These are phyloP conservation scores for Nasalis larvatus DNA, from an alignment of 2,113 vertebrate species.

Conservation along the genomic window DNA sequence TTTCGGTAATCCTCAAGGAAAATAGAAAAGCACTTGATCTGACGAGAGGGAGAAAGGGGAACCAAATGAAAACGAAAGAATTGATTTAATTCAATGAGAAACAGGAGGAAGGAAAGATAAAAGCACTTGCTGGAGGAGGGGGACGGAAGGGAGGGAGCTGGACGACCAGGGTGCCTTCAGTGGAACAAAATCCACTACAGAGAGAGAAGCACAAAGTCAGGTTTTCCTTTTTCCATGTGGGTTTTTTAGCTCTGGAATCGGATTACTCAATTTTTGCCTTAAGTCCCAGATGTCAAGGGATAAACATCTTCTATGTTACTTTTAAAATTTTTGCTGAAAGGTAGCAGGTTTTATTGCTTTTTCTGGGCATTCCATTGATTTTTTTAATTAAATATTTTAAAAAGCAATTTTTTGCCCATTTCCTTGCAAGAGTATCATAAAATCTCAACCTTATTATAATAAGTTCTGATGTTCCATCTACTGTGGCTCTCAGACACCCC, in stretches of 20 bases:
- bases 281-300: neutral
- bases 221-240: neutral
- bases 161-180: neutral
- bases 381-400: neutral
- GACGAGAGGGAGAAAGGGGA: constrained; percentile 43
- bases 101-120: neutral
- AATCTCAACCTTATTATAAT: neutral
- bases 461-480: neutral
- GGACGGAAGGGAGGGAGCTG: neutral
- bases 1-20: constrained; percentile 70
- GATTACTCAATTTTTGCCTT: neutral
- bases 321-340: neutral
- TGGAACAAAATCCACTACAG: neutral
- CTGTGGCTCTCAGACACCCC: neutral
- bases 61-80: constrained; percentile 61
- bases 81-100: constrained; percentile 61
- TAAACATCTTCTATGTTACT: neutral
- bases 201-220: neutral
- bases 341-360: neutral
- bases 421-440: neutral
- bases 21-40: constrained; percentile 62
- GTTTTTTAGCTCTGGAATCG: neutral
- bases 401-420: neutral
- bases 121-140: neutral
- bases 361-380: neutral